Percentiles rank a stretch among this genome's conserved stretches.
phyloP scores from a whole-genome alignment of 2,113 vertebrate species.

The Prinia subflava region DNA sequence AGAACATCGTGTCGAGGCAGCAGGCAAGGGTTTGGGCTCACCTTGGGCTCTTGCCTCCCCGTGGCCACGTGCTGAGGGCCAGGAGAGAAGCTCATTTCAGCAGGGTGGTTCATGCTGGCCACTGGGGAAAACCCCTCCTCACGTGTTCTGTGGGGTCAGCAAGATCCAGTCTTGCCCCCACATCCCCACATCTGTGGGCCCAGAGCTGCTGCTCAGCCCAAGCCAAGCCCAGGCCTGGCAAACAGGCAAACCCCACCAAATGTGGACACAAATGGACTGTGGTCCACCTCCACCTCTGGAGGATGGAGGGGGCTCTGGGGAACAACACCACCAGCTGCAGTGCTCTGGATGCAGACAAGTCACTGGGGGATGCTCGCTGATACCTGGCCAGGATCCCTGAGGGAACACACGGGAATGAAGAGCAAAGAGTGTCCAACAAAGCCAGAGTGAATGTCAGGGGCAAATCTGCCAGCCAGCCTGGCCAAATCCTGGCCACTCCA shows the following conservation, averaged over 20 bases:
- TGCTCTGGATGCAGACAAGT: background rate
- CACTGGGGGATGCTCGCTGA: background rate
- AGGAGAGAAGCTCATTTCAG: background rate
- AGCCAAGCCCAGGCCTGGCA: background rate
- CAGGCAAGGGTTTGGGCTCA: rapidly evolving
- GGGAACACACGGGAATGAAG: rapidly evolving
- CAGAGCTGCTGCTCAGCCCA: background rate
- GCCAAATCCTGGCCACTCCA: background rate
- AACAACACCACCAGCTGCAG: background rate
- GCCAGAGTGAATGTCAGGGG: background rate
- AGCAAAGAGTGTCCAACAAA: background rate
- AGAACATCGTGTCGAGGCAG: background rate
- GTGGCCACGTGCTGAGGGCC: background rate
- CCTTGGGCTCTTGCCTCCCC: background rate
- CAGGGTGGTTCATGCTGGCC: rapidly evolving
- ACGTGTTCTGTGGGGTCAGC: background rate
- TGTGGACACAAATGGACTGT: background rate
- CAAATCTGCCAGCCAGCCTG: background rate
- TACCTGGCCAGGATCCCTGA: background rate
- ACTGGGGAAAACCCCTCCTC: background rate
- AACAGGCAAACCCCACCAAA: background rate
- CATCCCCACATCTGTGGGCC: background rate
- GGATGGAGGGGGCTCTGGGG: background rate
- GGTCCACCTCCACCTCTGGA: background rate
- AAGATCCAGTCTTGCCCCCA: background rate